Percentiles rank a stretch among this genome's conserved stretches.
phyloP scores from a whole-genome alignment of 2,113 vertebrate species.

The Murina feae region DNA sequence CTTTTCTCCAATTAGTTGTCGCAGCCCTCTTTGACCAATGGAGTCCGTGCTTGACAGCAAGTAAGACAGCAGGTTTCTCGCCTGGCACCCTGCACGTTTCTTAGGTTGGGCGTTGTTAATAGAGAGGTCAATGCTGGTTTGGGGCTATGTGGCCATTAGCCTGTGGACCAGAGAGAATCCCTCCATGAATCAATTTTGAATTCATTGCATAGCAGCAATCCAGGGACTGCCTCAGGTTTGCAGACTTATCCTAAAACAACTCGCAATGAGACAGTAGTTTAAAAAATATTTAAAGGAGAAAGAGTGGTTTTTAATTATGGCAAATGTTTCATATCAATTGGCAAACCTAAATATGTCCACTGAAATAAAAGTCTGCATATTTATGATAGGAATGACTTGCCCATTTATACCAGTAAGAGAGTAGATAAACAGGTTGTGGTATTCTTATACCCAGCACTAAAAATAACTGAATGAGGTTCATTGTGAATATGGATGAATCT shows the following conservation, averaged over 20 bases:
- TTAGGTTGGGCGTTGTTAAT: not conserved
- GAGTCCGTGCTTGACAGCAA: not conserved
- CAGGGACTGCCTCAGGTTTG: not conserved
- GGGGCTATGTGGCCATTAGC: not conserved
- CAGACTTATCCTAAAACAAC: not conserved
- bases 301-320: not conserved
- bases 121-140: not conserved
- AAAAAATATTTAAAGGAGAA: not conserved
- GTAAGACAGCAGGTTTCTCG: not conserved
- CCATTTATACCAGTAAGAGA: not conserved
- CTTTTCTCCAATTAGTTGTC: not conserved
- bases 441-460: not conserved
- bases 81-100: not conserved
- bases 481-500: not conserved
- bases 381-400: not conserved
- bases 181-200: not conserved
- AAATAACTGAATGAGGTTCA: not conserved
- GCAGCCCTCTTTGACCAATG: rapidly evolving
- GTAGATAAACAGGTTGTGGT: not conserved
- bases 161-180: not conserved
- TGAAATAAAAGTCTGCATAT: not conserved
- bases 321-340: not conserved
- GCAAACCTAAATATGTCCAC: not conserved
- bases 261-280: not conserved
- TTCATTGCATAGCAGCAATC: not conserved